phyloP scores from a whole-genome alignment of 37 sponge, comb jelly and placozoan genomes.

The Petrosia ficiformis region DNA sequence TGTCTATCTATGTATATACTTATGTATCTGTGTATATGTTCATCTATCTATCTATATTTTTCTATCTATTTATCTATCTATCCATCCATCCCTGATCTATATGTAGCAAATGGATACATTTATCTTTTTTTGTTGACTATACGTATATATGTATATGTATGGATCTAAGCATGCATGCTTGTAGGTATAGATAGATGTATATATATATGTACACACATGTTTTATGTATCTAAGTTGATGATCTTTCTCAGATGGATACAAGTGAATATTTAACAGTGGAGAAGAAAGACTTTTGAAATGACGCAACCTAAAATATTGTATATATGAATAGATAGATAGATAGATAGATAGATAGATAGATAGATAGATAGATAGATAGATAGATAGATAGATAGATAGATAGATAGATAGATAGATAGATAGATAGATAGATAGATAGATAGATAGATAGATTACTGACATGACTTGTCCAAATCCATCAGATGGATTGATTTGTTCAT shows the following conservation, averaged over 20 bases:
- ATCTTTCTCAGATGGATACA: constrained; percentile 27
- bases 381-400: neutral
- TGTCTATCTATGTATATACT: no score
- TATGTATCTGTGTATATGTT: no score
- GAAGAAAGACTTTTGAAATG: constrained; percentile 49
- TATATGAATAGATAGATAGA: neutral
- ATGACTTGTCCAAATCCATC: constrained; percentile 83
- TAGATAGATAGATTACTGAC: constrained; percentile 39
- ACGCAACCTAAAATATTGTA: constrained; percentile 24
- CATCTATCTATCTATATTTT: no score
- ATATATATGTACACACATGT: constrained; percentile 14
- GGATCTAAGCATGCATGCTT: no score
- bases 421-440: neutral
- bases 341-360: neutral
- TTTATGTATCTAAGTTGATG: constrained; percentile 45
- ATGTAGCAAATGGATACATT: no score
- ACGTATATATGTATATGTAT: no score
- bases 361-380: neutral
- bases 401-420: neutral
- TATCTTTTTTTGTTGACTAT: no score
- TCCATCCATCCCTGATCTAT: no score
- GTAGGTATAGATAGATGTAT: no score
- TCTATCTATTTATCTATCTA: no score
- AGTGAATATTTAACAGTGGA: constrained; percentile 43
- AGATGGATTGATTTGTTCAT: constrained; percentile 78